Conservation (phyloP, 2,113 vertebrate species). For the Procavia capensis region DNA sequence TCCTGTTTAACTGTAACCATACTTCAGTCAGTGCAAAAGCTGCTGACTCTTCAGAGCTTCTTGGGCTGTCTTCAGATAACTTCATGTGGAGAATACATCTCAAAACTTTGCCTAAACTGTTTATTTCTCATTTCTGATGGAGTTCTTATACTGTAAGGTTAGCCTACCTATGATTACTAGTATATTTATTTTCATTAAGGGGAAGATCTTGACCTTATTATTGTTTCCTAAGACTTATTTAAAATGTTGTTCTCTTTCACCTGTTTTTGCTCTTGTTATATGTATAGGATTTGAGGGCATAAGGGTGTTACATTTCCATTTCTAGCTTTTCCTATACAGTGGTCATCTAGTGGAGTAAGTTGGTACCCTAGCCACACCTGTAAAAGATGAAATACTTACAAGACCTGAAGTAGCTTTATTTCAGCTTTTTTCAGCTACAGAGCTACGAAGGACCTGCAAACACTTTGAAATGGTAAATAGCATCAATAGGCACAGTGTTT, state of each 20-base stretch:
- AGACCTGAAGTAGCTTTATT: background rate
- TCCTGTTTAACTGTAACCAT: background rate
- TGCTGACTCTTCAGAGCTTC: background rate
- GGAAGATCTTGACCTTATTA: background rate
- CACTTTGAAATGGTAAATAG: background rate
- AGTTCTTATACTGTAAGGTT: background rate
- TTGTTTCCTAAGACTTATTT: constrained; percentile 32
- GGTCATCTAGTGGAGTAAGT: background rate
- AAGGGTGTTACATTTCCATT: background rate
- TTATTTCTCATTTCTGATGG: background rate
- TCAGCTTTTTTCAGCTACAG: too few species aligned
- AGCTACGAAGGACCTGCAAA: background rate
- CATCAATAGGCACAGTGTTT: background rate
- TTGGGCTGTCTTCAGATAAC: background rate
- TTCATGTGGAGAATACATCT: background rate
- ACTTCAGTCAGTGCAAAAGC: background rate
- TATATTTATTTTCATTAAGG: constrained; percentile 26
- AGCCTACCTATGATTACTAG: background rate
- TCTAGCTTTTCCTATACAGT: background rate
- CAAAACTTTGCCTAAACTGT: background rate
- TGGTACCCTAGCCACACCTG: background rate
- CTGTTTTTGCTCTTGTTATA: background rate
- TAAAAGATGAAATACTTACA: background rate
- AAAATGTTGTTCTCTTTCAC: background rate
- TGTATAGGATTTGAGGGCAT: background rate